Conservation (phyloP, 2,888 invertebrate species). For the Yponomeuta evonymella region DNA sequence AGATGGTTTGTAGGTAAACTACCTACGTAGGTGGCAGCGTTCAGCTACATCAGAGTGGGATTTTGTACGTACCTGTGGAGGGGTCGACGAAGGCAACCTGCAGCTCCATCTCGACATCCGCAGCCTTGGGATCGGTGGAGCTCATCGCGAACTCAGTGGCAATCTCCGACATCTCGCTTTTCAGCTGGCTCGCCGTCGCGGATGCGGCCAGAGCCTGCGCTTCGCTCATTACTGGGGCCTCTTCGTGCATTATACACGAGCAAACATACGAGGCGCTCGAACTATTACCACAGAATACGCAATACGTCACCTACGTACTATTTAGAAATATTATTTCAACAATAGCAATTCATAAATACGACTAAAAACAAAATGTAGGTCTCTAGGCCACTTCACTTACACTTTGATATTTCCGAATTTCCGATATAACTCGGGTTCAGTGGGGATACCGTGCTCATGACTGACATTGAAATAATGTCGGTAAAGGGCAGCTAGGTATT, state of each 20-base stretch:
- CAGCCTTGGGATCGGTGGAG: slow-evolving; percentile 67
- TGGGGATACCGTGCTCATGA: slow-evolving; percentile 80
- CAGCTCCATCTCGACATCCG: slow-evolving; percentile 74
- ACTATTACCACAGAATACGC: slow-evolving; percentile 38
- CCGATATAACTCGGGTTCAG: slow-evolving; percentile 84
- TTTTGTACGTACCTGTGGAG: slow-evolving; percentile 71
- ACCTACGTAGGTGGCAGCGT: slow-evolving; percentile 19
- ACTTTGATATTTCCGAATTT: slow-evolving; percentile 84
- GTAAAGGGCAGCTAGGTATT: slow-evolving; percentile 73
- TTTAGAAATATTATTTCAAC: slow-evolving; percentile 76
- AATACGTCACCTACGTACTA: slow-evolving; percentile 59
- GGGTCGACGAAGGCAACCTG: slow-evolving; percentile 79
- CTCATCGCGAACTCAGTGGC: slow-evolving; percentile 62
- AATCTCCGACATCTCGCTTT: slow-evolving; percentile 62
- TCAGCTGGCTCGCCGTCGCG: slow-evolving; percentile 64
- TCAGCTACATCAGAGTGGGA: background rate
- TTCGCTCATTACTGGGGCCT: slow-evolving; percentile 81
- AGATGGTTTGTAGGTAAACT: slow-evolving; percentile 7
- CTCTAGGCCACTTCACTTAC: slow-evolving; percentile 93
- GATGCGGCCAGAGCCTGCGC: slow-evolving; percentile 81
- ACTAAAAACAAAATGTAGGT: slow-evolving; percentile 83
- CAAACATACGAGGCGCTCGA: slow-evolving; percentile 57
- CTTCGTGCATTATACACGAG: slow-evolving; percentile 80
- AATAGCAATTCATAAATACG: slow-evolving; percentile 59
- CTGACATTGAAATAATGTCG: slow-evolving; percentile 76